Evolutionary conservation across 2,888 invertebrate species (phyloP).

Genomic region (Matsumyia berberina): DNA sequence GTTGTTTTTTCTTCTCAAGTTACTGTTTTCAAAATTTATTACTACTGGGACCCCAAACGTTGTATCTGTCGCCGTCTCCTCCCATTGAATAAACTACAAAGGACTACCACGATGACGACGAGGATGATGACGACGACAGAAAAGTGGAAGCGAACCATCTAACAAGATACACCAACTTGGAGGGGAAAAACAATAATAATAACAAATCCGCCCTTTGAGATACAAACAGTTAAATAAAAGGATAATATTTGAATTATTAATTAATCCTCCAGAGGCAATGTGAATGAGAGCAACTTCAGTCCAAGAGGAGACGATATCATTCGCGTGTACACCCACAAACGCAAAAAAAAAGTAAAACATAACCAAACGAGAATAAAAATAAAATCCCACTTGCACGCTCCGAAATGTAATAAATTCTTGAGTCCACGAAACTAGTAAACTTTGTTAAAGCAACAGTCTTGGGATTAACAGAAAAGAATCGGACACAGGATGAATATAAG

Average conservation of each 20-base stretch:
- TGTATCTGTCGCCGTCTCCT: conserved; percentile 10
- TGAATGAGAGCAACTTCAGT: conserved; percentile 10
- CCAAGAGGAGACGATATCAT: conserved; percentile 6
- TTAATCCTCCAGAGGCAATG: conserved; percentile 55
- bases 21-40: conserved; percentile 29
- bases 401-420: conserved; percentile 66
- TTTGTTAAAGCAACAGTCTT: conserved; percentile 46
- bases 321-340: conserved; percentile 10
- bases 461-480: conserved; percentile 42
- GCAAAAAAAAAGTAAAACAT: conserved; percentile 7
- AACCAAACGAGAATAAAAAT: conserved; percentile 33
- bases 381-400: conserved; percentile 52
- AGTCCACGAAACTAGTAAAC: conserved; percentile 64
- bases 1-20: not conserved
- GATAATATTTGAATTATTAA: conserved; percentile 67
- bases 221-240: conserved; percentile 53
- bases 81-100: conserved; percentile 13
- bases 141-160: not conserved
- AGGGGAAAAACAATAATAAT: conserved; percentile 47
- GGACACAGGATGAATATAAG: not conserved
- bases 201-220: conserved; percentile 59
- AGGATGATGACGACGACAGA: not conserved
- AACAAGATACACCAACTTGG: conserved; percentile 3
- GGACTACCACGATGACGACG: conserved; percentile 1
- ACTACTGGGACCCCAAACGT: conserved; percentile 18